Evolutionary conservation across 2,113 vertebrate species (phyloP).

Genomic region (Carassius auratus): DNA sequence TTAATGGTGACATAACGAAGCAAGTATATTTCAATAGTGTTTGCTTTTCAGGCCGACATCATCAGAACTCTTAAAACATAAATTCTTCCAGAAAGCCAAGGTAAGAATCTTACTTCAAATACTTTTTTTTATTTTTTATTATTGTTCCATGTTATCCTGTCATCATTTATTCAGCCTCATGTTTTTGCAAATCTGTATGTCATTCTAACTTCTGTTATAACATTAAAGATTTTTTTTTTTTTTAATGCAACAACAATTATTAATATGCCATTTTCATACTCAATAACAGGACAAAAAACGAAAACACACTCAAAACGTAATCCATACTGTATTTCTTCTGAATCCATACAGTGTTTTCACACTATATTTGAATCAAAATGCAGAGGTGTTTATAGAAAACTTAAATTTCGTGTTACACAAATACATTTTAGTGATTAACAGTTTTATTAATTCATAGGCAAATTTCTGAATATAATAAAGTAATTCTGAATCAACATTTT

Average conservation of each 20-base stretch:
- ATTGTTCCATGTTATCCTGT: not conserved
- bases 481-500: too few species aligned
- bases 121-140: not conserved
- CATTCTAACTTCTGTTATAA: not conserved
- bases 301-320: not conserved
- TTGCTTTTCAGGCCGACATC: constrained; percentile 80
- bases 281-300: not conserved
- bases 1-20: not conserved
- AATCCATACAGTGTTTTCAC: not conserved
- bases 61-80: constrained; percentile 86
- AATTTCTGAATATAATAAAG: too few species aligned
- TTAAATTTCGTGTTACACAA: not conserved
- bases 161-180: not conserved
- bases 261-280: not conserved
- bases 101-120: constrained; percentile 61
- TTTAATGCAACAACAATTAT: not conserved
- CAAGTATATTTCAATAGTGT: constrained; percentile 14
- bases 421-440: too few species aligned
- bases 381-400: not conserved
- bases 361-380: not conserved
- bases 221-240: not conserved
- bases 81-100: constrained; percentile 91
- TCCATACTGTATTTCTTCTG: not conserved
- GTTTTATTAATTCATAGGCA: too few species aligned
- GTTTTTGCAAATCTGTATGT: not conserved